Base-by-base conservation (phyloP, 2,797 vertebrate genomes). In the Tenualosa thibaudeaui region DNA sequence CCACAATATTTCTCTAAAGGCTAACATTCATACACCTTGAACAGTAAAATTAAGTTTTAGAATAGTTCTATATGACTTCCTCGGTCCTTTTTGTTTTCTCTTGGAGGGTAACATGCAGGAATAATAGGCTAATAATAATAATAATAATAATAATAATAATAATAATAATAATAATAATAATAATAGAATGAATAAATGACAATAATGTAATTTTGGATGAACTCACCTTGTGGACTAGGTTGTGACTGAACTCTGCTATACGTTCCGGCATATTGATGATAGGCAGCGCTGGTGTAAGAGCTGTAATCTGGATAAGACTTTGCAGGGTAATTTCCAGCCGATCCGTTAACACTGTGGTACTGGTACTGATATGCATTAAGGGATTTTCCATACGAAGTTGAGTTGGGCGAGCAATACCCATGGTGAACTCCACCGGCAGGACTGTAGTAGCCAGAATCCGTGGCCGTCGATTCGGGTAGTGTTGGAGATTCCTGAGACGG, bases 401-500 rank as follows among this genome's bases (percentile, higher is more conserved):
- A 96, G 91, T 96, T 96, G 90, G 98, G 98, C 84, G 98, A 99
- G 92, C 97, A 97, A 94, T 99, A 99, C 91, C 98, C 97, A 90
- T 98, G 98, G 84, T 95, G 92, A 87, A 95, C 92, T 89, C 94
- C 95, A 13, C 90, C 93, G 56, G 94, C 92, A 83, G 97, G 95
- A 95, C 97, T 95, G 94, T 99, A 99, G 93, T 98, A 99, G 94
- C 98, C 98, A 90, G 97, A 97, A 94, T 99, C 98, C 92, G 98
- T 99, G 93, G 98, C 97, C 85, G 97, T 96, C 31, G 98, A 98
- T 94, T 99, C 98, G 82, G 98, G 98, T 91, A 99, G 94, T 93
- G 98, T 99, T 84, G 98, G 98, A 88, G 98, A 99, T 95, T 99
- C 98, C 96, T 99, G 98, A 96, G 98, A 97, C 90, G 98, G 98